Base-by-base conservation (phyloP, 2,888 invertebrate genomes). In the Ochropleura leucogaster region DNA sequence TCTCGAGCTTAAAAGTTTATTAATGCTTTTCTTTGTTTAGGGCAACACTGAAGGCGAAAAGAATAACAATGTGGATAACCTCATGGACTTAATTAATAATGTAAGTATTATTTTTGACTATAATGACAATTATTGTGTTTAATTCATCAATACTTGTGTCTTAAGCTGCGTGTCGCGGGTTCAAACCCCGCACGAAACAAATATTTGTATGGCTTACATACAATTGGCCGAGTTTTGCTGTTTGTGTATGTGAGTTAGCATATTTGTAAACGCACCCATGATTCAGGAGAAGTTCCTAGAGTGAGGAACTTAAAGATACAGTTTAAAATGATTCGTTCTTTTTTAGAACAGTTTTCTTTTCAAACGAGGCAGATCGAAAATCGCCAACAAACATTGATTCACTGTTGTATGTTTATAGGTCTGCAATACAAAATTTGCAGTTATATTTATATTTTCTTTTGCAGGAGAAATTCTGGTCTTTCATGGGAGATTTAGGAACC, bases 381-480 rank as follows among this genome's bases (percentile, higher is more conserved):
- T n/a, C 10, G 10, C n/a, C 10, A n/a, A n/a, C 10, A 10, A 53
- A 53, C 10, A 20, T 53, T 4, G n/a, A 53, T 53, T 10, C n/a
- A 53, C n/a, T 53, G 53, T 53, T 53, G 10, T 10, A 4, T 53
- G 4, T 5, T 53, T 9, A 5, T 53, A 4, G n/a, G n/a, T 53
- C 5, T 53, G 10, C 10, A 20, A 20, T 20, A 20, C 12, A 20
- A 55, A 20, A 55, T 55, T 12, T 4, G 20, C 16, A 51, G 20
- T 10, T 55, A 20, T 20, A 20, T 55, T 12, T 3, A 57, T 6
- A 10, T 77, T 30, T 42, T 46, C 30, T 20, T 72, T 89, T 86
- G 5, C 85, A 93, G 93, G 89, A 92, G 9, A 79, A 88, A 53
- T 92, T 93, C 73, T 92, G 91, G 92, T 75, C 83, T 0, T 92